A percentile compares a stretch with the other conserved stretches of the same genome.
phyloP scores from a whole-genome alignment of 2,797 vertebrate species.

The Malurus leucopterus region DNA sequence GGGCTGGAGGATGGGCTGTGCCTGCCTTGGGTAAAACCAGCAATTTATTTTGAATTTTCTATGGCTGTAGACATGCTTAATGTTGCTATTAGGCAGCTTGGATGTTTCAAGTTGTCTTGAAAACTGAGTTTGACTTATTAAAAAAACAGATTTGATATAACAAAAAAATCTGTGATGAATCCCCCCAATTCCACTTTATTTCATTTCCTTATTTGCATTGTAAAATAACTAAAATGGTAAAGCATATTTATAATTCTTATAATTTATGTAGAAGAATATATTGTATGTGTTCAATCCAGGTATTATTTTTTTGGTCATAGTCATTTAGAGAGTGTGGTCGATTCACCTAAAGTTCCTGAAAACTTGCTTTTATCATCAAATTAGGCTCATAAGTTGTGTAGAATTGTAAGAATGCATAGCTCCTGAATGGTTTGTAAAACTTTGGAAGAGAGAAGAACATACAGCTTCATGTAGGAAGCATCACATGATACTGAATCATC shows the following conservation, averaged over 20 bases:
- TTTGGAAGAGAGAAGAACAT: not conserved
- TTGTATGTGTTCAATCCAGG: not conserved
- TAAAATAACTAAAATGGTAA: not conserved
- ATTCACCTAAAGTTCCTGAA: not conserved
- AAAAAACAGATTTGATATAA: not conserved
- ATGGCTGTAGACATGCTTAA: fast-evolving
- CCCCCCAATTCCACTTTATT: not conserved
- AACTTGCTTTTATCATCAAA: not conserved
- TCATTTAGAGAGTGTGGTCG: not conserved
- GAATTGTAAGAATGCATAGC: not conserved
- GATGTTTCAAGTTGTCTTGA: not conserved
- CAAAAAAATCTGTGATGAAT: not conserved
- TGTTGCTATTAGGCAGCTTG: not conserved
- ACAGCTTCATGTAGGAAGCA: not conserved
- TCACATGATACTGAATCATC: not conserved
- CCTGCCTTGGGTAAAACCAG: not conserved
- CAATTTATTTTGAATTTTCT: no score
- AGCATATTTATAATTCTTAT: not conserved
- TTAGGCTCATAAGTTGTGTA: not conserved
- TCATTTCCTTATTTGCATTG: not conserved
- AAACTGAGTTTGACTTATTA: not conserved
- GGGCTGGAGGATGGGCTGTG: not conserved
- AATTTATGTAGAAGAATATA: not conserved
- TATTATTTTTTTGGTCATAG: not conserved
- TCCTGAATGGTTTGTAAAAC: not conserved